Evolutionary conservation across 1,140 invertebrate species (phyloP), one percentile per base, ranked within the genome.

Genomic region (Bombus superbus): DNA sequence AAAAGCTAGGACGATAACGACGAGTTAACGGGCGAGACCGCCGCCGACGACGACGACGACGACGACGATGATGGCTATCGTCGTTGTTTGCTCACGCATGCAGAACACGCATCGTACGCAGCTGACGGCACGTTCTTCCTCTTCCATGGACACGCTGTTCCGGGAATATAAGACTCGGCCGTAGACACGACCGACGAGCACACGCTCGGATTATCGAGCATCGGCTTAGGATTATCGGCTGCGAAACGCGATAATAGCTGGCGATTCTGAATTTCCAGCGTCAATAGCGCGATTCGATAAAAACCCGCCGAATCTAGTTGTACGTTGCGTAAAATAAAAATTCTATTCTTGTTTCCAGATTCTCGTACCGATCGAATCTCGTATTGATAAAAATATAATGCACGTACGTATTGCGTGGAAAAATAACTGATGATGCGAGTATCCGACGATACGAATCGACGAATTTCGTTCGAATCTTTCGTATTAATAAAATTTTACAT

Each of bases 1-100:
- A 80, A 81, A 86, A 66, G 42, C 57, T 38, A 40, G 40, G 22
- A 53, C 81, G 76, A 89, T 91, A 90, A 91, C 86, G 89, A 85
- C 71, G 66, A 72, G 90, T 88, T 91, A 88, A 89, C 81, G 81
- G 76, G 71, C 15, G 47, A 62, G 81, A 84, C 68, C 81, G 80
- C 78, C 71, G 66, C 15, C 76, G 53, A 81, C 57, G 68, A 42
- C n/a, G 62, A 2, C 78, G 53, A 57, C 53, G 38, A 72, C 53
- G n/a, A 44, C 40, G 64, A n/a, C 35, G 74, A 15, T 38, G 44
- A 75, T 64, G n/a, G 72, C 25, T 75, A 73, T 32, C 80, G 71
- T 81, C 77, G 57, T 44, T 69, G 38, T 4, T 28, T 62, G 76
- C 10, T 88, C 78, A 76, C 74, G 87, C 85, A 92, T 89, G 83